Conservation (phyloP, 2,113 vertebrate genomes). For the Oplegnathus fasciatus region DNA sequence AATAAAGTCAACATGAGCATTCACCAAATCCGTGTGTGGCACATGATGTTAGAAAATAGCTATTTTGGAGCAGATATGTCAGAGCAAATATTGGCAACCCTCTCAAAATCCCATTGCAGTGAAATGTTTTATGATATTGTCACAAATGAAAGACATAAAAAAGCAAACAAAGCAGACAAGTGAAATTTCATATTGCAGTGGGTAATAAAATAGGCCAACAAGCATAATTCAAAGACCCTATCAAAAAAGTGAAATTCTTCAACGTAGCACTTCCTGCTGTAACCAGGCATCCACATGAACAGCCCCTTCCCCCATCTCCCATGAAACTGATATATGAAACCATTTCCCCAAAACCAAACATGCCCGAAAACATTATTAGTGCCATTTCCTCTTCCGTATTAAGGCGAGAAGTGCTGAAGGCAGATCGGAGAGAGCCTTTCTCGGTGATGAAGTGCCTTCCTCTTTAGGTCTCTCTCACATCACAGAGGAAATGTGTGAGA, state of each 20-base stretch:
- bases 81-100: slow-evolving; percentile 47
- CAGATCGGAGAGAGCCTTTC: slow-evolving; percentile 80
- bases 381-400: slow-evolving; percentile 84
- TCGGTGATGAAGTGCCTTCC: slow-evolving; percentile 84
- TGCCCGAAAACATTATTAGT: slow-evolving; percentile 87
- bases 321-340: slow-evolving; percentile 87
- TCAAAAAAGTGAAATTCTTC: slow-evolving; percentile 68
- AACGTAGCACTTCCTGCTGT: slow-evolving; percentile 54
- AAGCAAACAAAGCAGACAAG: slow-evolving; percentile 48
- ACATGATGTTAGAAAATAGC: slow-evolving; percentile 27
- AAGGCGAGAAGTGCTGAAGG: slow-evolving; percentile 84
- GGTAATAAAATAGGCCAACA: slow-evolving; percentile 56
- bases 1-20: slow-evolving; percentile 42
- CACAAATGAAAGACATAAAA: slow-evolving; percentile 53
- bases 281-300: slow-evolving; percentile 72
- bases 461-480: slow-evolving; percentile 82
- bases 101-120: slow-evolving; percentile 52
- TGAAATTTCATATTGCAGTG: slow-evolving; percentile 32
- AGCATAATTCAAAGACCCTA: slow-evolving; percentile 55
- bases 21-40: slow-evolving; percentile 41
- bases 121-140: slow-evolving; percentile 56
- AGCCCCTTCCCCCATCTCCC: slow-evolving; percentile 58
- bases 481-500: slow-evolving; percentile 82
- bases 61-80: slow-evolving; percentile 43
- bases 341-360: slow-evolving; percentile 88